Base-by-base conservation (phyloP, 1,140 invertebrate genomes). In the Drosophila mojavensis region DNA sequence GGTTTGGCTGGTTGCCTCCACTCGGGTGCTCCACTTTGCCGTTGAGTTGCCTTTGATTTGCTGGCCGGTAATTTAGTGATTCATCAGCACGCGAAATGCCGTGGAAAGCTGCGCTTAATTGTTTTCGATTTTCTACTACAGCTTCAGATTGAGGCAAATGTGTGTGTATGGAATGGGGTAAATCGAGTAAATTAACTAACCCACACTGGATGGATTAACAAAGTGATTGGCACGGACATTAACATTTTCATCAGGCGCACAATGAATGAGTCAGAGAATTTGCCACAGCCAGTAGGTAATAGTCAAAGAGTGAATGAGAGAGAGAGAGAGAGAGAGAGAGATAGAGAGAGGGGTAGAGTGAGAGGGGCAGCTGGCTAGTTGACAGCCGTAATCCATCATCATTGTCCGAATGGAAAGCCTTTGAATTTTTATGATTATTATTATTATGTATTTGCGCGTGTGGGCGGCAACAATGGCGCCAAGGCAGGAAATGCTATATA, bases 141-240 rank as follows among this genome's bases (percentile, higher is more conserved):
- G 50, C 47, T 58, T 36, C 36, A 48, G 61, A n/a, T 24, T 43
- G 55, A 5, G 15, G 43, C 15, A 9, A 9, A 45, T 17, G 28
- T 30, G 28, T 30, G 28, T 30, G 28, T 20, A 15, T 7, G 41
- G 11, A 11, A 11, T 33, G 43, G 48, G 15, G 41, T 20, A 20
- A 20, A 20, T 20, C 17, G 15, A 53, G 43, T 64, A 89, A 89
- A 89, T 89, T 80, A 88, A 81, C 61, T 80, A 78, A 78, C 61
- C 56, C 80, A 45, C 63, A 55, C 66, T 75, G 64, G 64, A 70
- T 60, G 78, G 80, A 84, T 88, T 88, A 88, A 84, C 74, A 84
- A 81, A 89, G 78, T 88, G 84, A 88, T 88, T 88, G 80, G 84
- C 80, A 88, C 84, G 80, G 81, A 88, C 84, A 84, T 89, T 88